These are phyloP conservation scores for Pachydiplax longipennis DNA, from an alignment of 2,888 invertebrate species.

Conservation along the genomic window DNA sequence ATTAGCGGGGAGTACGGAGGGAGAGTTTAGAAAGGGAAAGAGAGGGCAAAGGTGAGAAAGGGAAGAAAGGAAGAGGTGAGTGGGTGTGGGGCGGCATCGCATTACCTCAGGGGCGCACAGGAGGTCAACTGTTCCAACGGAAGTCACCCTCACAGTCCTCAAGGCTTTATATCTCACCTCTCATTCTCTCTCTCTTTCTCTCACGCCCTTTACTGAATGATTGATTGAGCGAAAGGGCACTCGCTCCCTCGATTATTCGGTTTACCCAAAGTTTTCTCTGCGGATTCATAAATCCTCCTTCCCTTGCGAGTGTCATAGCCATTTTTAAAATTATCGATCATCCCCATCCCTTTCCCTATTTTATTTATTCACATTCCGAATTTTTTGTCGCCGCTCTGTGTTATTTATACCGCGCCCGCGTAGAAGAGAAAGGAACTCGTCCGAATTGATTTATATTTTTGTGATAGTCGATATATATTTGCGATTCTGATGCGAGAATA, in stretches of 20 bases:
- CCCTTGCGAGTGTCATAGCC: background rate
- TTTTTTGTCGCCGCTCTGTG: background rate
- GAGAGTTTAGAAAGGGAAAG: background rate
- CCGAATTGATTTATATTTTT: no score
- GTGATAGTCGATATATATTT: no score
- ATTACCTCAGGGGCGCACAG: background rate
- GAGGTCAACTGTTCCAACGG: background rate
- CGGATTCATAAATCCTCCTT: background rate
- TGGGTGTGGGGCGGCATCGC: background rate
- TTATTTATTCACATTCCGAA: background rate
- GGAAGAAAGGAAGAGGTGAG: background rate
- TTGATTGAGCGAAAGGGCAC: slow-evolving; percentile 1
- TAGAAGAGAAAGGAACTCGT: background rate
- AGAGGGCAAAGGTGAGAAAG: background rate
- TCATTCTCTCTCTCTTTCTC: background rate
- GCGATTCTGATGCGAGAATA: no score
- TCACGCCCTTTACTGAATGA: slow-evolving; percentile 1
- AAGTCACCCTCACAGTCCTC: background rate
- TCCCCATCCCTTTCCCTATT: background rate
- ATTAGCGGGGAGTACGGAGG: background rate
- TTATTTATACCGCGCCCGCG: background rate
- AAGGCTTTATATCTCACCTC: background rate
- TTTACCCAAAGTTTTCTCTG: background rate
- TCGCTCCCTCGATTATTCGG: background rate
- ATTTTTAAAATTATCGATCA: background rate